A percentile compares a stretch with the other conserved stretches of the same genome.
These are phyloP conservation scores for Homalodisca vitripennis DNA, from an alignment of 1,140 invertebrate species.

Conservation along the genomic window DNA sequence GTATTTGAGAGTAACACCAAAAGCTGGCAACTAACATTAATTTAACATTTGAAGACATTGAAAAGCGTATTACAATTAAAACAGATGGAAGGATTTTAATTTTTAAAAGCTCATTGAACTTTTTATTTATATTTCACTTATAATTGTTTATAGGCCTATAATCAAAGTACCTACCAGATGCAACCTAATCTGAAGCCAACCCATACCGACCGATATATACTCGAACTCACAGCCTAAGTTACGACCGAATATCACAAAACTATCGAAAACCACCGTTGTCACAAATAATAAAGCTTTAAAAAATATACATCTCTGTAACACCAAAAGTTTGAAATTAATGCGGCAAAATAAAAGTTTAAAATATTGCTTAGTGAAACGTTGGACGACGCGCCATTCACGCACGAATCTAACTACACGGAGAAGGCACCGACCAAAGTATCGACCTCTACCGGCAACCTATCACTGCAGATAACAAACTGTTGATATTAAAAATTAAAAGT, in stretches of 20 bases:
- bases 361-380: not conserved
- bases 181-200: conserved; percentile 30
- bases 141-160: too few relatives aligned
- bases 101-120: too few relatives aligned
- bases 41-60: too few relatives aligned
- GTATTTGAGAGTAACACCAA: too few relatives aligned
- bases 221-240: conserved; percentile 1
- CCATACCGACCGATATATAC: conserved; percentile 6
- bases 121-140: too few relatives aligned
- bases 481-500: too few relatives aligned
- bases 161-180: conserved; percentile 25
- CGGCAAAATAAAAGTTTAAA: not conserved
- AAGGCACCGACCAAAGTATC: not conserved
- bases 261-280: not conserved
- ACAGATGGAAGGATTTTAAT: too few relatives aligned
- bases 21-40: too few relatives aligned
- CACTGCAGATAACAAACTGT: not conserved
- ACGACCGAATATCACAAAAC: conserved; percentile 17
- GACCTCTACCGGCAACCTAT: not conserved
- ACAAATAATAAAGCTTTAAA: not conserved
- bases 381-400: not conserved
- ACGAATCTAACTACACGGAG: not conserved
- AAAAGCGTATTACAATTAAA: too few relatives aligned
- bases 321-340: not conserved
- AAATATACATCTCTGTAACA: not conserved